Evolutionary conservation across 2,113 vertebrate species (phyloP), one percentile per base, ranked within the genome.

Genomic region (Gymnogyps californianus): DNA sequence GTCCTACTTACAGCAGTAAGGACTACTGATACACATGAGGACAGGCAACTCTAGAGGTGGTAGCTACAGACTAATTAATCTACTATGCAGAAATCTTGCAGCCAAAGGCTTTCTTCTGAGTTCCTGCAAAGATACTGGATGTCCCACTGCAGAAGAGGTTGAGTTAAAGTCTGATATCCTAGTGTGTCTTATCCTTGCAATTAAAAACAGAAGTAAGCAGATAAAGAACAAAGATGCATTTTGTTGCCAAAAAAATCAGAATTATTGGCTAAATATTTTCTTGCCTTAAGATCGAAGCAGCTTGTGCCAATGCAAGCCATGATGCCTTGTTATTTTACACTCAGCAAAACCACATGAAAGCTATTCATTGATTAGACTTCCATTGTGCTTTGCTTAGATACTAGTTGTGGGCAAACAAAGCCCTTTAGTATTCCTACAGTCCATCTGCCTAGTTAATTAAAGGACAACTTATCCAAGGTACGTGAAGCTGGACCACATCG

Each of bases 261-360:
- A 81, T 58, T 85, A 82, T 89, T 92, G 69, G 52, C 52, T 79
- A 94, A 96, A 95, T 96, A 94, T 96, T 96, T 96, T 79, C 78
- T 87, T 74, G n/a, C 59, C 29, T 93, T 46, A 82, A 79, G 52
- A 89, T 72, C 26, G 49, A 84, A 93, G 80, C n/a, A 93, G 77
- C 65, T 92, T 66, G 34, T 85, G 83, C 81, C 54, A 87, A n/a
- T 40, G 61, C 52, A 72, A 92, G 36, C 66, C 82, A 38, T 18
- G 62, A 46, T 81, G 80, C 58, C 66, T 58, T 80, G 24, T 76
- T 91, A 52, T 65, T 91, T 76, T 80, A 58, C 15, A 17, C 47
- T 82, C 78, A 38, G n/a, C 31, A 84, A 85, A 90, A 81, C 34
- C 57, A 38, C 65, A 65, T 16, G 80, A 36, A 76, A 89, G 36